Conservation (phyloP, 2,797 vertebrate genomes). For the Channa striata region DNA sequence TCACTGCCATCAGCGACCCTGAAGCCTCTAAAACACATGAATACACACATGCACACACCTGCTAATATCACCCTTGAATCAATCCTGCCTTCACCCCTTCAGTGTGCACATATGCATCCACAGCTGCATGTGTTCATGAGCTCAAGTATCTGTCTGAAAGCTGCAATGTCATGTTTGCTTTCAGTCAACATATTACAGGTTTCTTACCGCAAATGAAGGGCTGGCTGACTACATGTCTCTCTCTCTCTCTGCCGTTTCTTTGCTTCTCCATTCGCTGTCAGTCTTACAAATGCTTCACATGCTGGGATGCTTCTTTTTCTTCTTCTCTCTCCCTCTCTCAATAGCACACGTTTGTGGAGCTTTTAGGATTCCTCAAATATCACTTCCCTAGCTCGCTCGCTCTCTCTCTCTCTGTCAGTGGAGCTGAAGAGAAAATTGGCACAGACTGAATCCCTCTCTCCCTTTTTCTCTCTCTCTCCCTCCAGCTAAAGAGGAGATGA, state of each 20-base stretch:
- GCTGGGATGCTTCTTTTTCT: constrained; percentile 19
- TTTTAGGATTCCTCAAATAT: constrained; percentile 75
- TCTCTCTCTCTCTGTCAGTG: constrained; percentile 69
- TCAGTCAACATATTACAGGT: constrained; percentile 45
- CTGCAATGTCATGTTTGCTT: constrained; percentile 33
- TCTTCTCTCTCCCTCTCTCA: constrained; percentile 34
- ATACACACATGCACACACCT: constrained; percentile 43
- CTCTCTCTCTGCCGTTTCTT: constrained; percentile 34
- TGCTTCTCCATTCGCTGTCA: constrained; percentile 37
- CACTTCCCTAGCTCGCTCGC: constrained; percentile 65
- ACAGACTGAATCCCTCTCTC: constrained; percentile 67
- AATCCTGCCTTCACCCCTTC: constrained; percentile 21
- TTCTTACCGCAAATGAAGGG: constrained; percentile 78
- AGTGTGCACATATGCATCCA: constrained; percentile 34
- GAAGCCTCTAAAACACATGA: constrained; percentile 26
- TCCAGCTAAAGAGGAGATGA: constrained; percentile 77
- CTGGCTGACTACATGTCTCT: constrained; percentile 57
- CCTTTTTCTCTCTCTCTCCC: constrained; percentile 49
- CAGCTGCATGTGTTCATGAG: constrained; percentile 27
- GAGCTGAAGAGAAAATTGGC: constrained; percentile 74
- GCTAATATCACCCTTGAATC: constrained; percentile 45
- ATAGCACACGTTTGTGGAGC: constrained; percentile 57
- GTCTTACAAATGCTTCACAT: constrained; percentile 45
- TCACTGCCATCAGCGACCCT: constrained; percentile 14
- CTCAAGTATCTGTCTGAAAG: constrained; percentile 26